These are phyloP conservation scores for Agrilus mali DNA, from an alignment of 2,888 invertebrate genomes.

Conservation along the genomic window DNA sequence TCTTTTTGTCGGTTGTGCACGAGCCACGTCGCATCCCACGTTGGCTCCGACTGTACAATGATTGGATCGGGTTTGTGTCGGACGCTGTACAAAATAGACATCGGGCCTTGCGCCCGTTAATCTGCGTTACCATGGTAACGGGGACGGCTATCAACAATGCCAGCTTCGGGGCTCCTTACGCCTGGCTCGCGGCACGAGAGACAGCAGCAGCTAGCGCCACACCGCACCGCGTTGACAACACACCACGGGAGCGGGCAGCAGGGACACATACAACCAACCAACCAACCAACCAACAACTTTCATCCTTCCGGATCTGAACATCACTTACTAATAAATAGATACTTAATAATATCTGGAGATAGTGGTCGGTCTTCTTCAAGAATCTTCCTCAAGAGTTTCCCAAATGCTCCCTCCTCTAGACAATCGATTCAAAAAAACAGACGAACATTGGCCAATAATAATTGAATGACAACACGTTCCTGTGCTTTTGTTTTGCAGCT, in stretches of 20 bases:
- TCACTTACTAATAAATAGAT: too few relatives aligned
- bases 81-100: conserved; percentile 37
- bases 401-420: too few relatives aligned
- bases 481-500: too few relatives aligned
- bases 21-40: conserved; percentile 13
- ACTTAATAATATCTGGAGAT: too few relatives aligned
- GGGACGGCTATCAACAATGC: conserved; percentile 37
- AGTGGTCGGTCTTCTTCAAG: too few relatives aligned
- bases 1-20: conserved; percentile 16
- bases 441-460: too few relatives aligned
- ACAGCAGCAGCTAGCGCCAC: background rate
- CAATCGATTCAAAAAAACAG: too few relatives aligned
- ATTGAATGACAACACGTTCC: too few relatives aligned
- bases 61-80: conserved; percentile 31
- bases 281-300: conserved; percentile 1
- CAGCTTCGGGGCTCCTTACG: conserved; percentile 20
- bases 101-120: conserved; percentile 36
- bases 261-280: background rate
- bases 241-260: background rate
- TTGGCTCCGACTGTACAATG: conserved; percentile 31
- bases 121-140: conserved; percentile 36
- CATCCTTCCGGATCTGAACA: too few relatives aligned
- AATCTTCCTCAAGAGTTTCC: too few relatives aligned
- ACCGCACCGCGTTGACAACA: background rate
- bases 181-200: conserved; percentile 10